These are phyloP conservation scores for Timandra comae DNA, from an alignment of 2,888 invertebrate genomes.

Conservation along the genomic window DNA sequence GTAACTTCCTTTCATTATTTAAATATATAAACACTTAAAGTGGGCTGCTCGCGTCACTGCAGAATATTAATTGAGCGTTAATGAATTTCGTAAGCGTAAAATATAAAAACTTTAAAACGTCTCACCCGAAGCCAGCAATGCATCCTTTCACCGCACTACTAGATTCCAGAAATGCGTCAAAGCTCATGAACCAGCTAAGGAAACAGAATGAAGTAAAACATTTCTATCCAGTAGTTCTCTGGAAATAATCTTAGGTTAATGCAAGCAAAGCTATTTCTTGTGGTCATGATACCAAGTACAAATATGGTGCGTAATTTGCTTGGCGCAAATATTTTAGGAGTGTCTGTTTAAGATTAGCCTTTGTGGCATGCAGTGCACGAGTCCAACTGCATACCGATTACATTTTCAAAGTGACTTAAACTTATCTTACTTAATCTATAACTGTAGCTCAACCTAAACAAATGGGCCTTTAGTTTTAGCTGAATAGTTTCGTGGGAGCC, in stretches of 20 bases:
- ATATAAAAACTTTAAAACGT: too few species aligned
- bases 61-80: slow-evolving; percentile 33
- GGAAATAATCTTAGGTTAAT: too few species aligned
- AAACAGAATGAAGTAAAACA: slow-evolving; percentile 27
- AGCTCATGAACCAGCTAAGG: slow-evolving; percentile 1
- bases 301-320: slow-evolving; percentile 29
- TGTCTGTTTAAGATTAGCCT: slow-evolving; percentile 19
- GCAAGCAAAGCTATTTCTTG: slow-evolving; percentile 17
- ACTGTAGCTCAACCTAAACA: not conserved
- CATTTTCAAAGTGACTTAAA: too few species aligned
- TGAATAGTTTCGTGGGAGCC: slow-evolving; percentile 5
- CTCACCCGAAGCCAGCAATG: slow-evolving; percentile 16
- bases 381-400: slow-evolving; percentile 1
- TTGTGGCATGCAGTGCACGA: slow-evolving; percentile 4
- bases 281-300: slow-evolving; percentile 30
- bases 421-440: not conserved
- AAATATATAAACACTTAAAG: slow-evolving; percentile 24
- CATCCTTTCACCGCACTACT: slow-evolving; percentile 31
- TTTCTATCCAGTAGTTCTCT: not conserved
- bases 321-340: slow-evolving; percentile 31
- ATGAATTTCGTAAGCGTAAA: too few species aligned
- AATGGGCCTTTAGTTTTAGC: slow-evolving; percentile 2
- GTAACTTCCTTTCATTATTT: slow-evolving; percentile 34
- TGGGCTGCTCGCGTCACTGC: slow-evolving; percentile 10
- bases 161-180: slow-evolving; percentile 8